Evolutionary conservation across 1,140 invertebrate species (phyloP).

Genomic region (silkworm (Bombyx mori)): DNA sequence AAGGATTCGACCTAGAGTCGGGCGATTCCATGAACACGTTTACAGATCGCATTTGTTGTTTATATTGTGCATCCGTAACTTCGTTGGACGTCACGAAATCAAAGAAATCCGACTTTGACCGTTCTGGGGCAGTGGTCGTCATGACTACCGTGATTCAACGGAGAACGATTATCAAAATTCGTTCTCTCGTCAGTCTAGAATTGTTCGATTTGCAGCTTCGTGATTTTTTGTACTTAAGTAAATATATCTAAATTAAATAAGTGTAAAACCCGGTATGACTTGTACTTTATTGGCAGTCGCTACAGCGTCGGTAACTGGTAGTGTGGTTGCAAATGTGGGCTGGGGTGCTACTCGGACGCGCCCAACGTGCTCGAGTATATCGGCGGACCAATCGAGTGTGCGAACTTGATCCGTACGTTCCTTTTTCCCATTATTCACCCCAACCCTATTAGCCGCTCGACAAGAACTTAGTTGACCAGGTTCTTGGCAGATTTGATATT

Average conservation of each 20-base stretch:
- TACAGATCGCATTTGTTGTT: slow-evolving; percentile 75
- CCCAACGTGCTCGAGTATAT: slow-evolving; percentile 38
- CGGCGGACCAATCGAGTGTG: slow-evolving; percentile 65
- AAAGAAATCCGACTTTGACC: slow-evolving; percentile 87
- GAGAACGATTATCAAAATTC: slow-evolving; percentile 39
- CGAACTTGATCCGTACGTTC: slow-evolving; percentile 63
- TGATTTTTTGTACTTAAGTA: slow-evolving; percentile 59
- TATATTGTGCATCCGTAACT: slow-evolving; percentile 74
- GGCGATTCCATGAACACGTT: slow-evolving; percentile 74
- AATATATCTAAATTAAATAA: slow-evolving; percentile 62
- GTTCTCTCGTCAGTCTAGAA: slow-evolving; percentile 26
- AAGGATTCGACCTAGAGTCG: slow-evolving; percentile 64
- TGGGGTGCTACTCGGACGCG: slow-evolving; percentile 42
- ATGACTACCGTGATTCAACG: slow-evolving; percentile 77
- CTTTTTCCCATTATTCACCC: slow-evolving; percentile 69
- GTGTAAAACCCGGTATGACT: slow-evolving; percentile 63
- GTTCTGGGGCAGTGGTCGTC: slow-evolving; percentile 81
- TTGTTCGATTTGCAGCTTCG: slow-evolving; percentile 33
- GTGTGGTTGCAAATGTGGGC: slow-evolving; percentile 30
- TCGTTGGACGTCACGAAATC: slow-evolving; percentile 87
- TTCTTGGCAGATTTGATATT: slow-evolving; percentile 15
- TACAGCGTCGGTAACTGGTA: slow-evolving; percentile 63
- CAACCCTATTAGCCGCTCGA: slow-evolving; percentile 33
- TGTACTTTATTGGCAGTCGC: slow-evolving; percentile 69
- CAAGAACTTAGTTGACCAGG: slow-evolving; percentile 34